Evolutionary conservation across 1,140 invertebrate species (phyloP), one percentile per base, ranked within the genome.

Genomic region (Tetramorium parvispinum): DNA sequence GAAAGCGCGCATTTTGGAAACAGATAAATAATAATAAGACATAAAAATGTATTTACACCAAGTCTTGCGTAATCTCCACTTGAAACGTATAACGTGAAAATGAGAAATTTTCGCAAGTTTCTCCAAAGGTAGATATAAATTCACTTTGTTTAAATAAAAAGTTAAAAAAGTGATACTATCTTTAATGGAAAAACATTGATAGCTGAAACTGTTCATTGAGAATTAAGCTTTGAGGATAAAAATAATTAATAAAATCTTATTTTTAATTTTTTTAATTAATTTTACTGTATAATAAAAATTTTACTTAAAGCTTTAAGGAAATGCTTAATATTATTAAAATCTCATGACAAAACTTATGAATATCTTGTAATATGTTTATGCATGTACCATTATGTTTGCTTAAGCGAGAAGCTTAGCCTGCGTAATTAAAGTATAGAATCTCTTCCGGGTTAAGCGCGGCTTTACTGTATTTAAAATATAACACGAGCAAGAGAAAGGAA

Each of bases 11-110:
- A 43, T 75, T 49, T 75, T 49, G 24, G 18, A 73, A 83, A 75
- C 40, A 59, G 43, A 43, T 61, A 46, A 83, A 75, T 75, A 46
- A 73, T 70, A 59, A 83, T 59, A 70, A 79, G 21, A 79, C 32
- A 79, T 66, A 49, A 78, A 78, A 66, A 7, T n/a, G 13, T 65
- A 65, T 66, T 32, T 59, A 43, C 49, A n/a, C 1, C 13, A 6
- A 37, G 7, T 55, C 18, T 55, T 43, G 49, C 49, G 21, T 27
- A 24, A 68, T 43, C 63, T 55, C 8, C 16, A 27, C 21, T 24
- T 16, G 53, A 27, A 21, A 63, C 7, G 16, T 7, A 37, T 37
- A 1, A 16, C 32, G 32, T 24, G 16, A 21, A 77, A 59, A 24
- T 43, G 8, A 40, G 0, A 77, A 3, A 7, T 24, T 24, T 43